Evolutionary conservation across 64 coral and sea anemone genomes (phyloP), one percentile per base, ranked within the genome.

Genomic region (Astreopora myriophthalma): DNA sequence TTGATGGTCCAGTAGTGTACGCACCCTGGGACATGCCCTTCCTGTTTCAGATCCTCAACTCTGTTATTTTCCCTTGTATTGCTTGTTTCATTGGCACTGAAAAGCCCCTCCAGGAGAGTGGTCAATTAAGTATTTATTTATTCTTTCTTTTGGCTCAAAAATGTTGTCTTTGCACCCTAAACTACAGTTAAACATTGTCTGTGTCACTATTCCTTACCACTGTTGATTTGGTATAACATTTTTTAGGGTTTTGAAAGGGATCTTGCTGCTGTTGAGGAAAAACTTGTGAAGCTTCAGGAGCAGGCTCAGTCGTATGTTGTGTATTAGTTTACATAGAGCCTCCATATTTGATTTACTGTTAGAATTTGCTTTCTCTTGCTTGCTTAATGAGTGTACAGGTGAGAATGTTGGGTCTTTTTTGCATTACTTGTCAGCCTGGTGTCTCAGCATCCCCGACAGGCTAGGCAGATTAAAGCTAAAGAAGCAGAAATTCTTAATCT

Each of bases 201-300:
- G 30, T 62, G 29, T 20, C 27, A 0, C 20, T 27, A 35, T n/a
- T n/a, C n/a, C n/a, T n/a, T n/a, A n/a, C n/a, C n/a, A 4, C 35
- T 6, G 34, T 25, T 33, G 11, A 10, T 66, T 48, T 86, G 26
- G 0, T 22, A 63, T 27, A 11, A 13, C 35, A 35, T 11, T 4
- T 85, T 28, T 52, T 22, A 94, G 96, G 96, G 96, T 6, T 80
- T 98, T 19, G 96, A 98, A 78, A 94, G 96, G 71, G 96, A 98
- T 60, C 96, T 98, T 84, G 96, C 92, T 26, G 96, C 96, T 28
- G 96, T 98, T 38, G 96, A 94, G 2, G 96, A 98, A 51, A 98
- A 98, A 84, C 78, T 94, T 81, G 34, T 88, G n/a, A 98, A 94
- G 44, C 71, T 98, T 48, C 81, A 94, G 12, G 92, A 94, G 32